Evolutionary conservation across 92 coral and sea anemone genomes (phyloP).

Genomic region (Blastomussa wellsi): DNA sequence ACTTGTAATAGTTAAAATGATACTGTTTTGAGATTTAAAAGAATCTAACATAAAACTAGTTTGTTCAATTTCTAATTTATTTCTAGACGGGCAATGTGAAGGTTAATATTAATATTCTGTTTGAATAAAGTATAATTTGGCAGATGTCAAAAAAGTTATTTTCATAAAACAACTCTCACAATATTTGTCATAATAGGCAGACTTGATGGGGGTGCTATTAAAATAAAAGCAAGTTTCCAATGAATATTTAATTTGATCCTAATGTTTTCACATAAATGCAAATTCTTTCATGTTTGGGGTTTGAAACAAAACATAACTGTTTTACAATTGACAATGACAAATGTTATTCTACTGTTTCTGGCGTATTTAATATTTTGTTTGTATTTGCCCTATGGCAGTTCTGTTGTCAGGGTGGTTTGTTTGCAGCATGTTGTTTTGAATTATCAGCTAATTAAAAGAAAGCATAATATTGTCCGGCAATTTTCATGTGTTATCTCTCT

Average conservation of each 20-base stretch:
- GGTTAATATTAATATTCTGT: not conserved
- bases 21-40: not conserved
- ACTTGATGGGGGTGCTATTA: conserved; percentile 8
- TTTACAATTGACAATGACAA: not conserved
- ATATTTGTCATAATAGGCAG: not conserved
- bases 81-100: not conserved
- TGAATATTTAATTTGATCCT: conserved; percentile 6
- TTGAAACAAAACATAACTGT: not conserved
- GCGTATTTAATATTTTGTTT: too few species aligned
- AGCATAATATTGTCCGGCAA: not conserved
- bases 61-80: not conserved
- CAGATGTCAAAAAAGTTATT: conserved; percentile 4
- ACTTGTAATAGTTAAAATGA: not conserved
- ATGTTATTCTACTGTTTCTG: not conserved
- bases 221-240: not conserved
- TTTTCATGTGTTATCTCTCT: not conserved
- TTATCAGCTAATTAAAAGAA: not conserved
- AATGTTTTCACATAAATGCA: not conserved
- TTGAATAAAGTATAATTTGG: not conserved
- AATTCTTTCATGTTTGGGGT: not conserved
- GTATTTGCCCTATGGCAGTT: not conserved
- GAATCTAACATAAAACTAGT: not conserved
- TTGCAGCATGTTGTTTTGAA: too few species aligned
- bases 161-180: not conserved
- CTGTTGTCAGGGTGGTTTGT: too few species aligned